Percentiles rank a stretch among this genome's conserved stretches.
These are phyloP conservation scores for Stigmatopora nigra DNA, from an alignment of 2,113 vertebrate genomes.

Conservation along the genomic window DNA sequence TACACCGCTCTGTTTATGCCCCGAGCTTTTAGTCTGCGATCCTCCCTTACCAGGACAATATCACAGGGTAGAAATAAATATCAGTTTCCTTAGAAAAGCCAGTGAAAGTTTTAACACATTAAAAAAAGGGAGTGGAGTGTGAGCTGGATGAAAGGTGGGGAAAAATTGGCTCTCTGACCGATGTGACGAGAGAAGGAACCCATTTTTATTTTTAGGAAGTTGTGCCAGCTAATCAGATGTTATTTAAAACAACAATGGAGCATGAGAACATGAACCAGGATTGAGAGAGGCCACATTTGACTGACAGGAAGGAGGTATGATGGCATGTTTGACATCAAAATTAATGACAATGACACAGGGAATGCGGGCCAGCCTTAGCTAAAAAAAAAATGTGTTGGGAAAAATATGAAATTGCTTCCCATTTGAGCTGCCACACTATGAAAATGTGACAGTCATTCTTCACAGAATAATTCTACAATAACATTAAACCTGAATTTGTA, in stretches of 20 bases:
- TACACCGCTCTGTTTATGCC: slow-evolving; percentile 55
- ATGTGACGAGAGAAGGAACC: slow-evolving; percentile 32
- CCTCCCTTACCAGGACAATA: slow-evolving; percentile 54
- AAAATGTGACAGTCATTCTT: background rate
- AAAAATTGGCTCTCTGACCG: slow-evolving; percentile 10
- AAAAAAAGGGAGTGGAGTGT: slow-evolving; percentile 34
- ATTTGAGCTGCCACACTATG: background rate
- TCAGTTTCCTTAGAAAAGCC: slow-evolving; percentile 46
- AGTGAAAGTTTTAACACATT: slow-evolving; percentile 41
- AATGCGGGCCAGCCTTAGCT: background rate
- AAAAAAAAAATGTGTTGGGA: background rate
- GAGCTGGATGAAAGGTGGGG: slow-evolving; percentile 8
- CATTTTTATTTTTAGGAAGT: slow-evolving; percentile 49
- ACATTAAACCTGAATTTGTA: background rate
- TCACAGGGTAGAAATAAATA: slow-evolving; percentile 59
- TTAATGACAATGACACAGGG: slow-evolving; percentile 28
- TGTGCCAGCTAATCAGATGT: slow-evolving; percentile 48
- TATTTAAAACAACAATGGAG: slow-evolving; percentile 59
- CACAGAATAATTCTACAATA: background rate
- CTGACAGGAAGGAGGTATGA: slow-evolving; percentile 49
- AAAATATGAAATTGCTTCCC: background rate
- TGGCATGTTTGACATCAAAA: slow-evolving; percentile 48
- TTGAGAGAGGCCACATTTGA: slow-evolving; percentile 46
- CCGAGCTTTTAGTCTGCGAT: slow-evolving; percentile 53
- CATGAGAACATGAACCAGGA: slow-evolving; percentile 44